These are phyloP conservation scores for Enteromius fasciolatus DNA, from an alignment of 2,797 vertebrate genomes.

Conservation along the genomic window DNA sequence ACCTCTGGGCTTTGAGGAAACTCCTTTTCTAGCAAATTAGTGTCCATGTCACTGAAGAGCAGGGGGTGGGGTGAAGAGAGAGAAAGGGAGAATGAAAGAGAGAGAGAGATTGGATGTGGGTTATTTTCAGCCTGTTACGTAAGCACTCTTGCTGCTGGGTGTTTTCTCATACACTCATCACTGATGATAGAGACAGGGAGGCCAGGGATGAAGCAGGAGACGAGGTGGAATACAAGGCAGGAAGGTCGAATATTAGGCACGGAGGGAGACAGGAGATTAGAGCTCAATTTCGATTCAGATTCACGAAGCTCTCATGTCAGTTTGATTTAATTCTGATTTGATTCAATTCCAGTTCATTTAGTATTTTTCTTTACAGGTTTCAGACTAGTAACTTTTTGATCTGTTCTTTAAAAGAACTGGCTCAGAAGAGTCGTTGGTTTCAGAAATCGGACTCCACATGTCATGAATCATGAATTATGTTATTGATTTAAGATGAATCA, in stretches of 20 bases:
- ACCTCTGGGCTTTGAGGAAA: slow-evolving; percentile 53
- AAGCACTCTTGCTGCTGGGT: slow-evolving; percentile 49
- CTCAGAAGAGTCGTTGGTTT: neutral
- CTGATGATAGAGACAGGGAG: slow-evolving; percentile 32
- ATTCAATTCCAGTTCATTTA: neutral
- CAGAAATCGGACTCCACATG: neutral
- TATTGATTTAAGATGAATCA: neutral
- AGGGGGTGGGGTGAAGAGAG: neutral
- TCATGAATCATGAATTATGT: neutral
- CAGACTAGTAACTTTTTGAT: neutral
- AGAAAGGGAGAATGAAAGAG: slow-evolving; percentile 13
- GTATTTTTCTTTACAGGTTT: neutral
- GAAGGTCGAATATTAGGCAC: slow-evolving; percentile 10
- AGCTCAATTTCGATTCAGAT: neutral
- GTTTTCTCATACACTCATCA: slow-evolving; percentile 51
- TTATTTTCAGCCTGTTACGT: slow-evolving; percentile 53
- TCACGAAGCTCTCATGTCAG: neutral
- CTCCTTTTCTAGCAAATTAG: slow-evolving; percentile 55
- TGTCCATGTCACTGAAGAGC: slow-evolving; percentile 41
- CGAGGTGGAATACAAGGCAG: slow-evolving; percentile 11
- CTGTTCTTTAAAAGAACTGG: neutral
- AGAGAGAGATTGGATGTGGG: slow-evolving; percentile 32
- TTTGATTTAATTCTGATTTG: neutral
- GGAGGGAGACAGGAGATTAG: neutral
- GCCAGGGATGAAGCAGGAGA: slow-evolving; percentile 24